Evolutionary conservation across 2,888 invertebrate genomes (phyloP).

Genomic region (Oasisia sp.): DNA sequence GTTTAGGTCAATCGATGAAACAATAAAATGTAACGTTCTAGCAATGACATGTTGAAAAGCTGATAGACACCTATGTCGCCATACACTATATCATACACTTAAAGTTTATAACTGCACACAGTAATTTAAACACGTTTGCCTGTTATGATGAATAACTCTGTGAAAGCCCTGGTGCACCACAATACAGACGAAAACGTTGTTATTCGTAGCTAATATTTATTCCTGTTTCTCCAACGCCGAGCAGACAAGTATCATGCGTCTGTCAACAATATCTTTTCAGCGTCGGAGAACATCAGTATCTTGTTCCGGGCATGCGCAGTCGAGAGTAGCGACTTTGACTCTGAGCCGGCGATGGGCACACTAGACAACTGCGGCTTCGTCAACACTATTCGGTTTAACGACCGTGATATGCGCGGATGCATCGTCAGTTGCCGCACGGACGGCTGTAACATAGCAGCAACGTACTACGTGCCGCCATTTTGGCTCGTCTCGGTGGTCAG

Average conservation of each 20-base stretch:
- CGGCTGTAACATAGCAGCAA: slow-evolving; percentile 77
- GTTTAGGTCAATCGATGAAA: too few relatives aligned
- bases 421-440: slow-evolving; percentile 92
- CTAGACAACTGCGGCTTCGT: slow-evolving; percentile 67
- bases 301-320: background rate
- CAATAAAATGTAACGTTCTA: too few relatives aligned
- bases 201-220: too few relatives aligned
- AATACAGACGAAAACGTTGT: too few relatives aligned
- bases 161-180: too few relatives aligned
- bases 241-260: background rate
- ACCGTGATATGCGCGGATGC: slow-evolving; percentile 89
- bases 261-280: slow-evolving; percentile 10
- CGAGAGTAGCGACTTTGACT: background rate
- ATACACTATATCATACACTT: too few relatives aligned
- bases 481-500: background rate
- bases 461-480: background rate
- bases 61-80: too few relatives aligned
- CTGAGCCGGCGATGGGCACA: background rate
- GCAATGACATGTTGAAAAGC: too few relatives aligned
- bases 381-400: slow-evolving; percentile 86
- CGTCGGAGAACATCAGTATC: background rate
- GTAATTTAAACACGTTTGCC: too few relatives aligned
- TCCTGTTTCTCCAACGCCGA: background rate
- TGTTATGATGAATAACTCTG: too few relatives aligned
- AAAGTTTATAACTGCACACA: too few relatives aligned